A percentile compares a stretch with the other conserved stretches of the same genome.
Conservation (phyloP, 1,140 invertebrate species). For the Ridgeia piscesae region DNA sequence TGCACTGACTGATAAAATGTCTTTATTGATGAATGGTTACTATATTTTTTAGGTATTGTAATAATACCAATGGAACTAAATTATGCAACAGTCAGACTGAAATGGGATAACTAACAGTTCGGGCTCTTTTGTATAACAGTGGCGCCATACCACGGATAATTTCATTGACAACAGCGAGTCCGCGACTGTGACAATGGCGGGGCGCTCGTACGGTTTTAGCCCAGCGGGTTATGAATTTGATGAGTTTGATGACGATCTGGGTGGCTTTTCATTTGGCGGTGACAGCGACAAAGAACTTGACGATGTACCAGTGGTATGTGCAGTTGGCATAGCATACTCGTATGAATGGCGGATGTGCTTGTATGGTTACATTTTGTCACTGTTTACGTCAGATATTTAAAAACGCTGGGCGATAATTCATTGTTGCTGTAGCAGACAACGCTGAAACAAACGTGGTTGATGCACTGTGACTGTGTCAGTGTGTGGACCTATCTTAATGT, state of each 20-base stretch:
- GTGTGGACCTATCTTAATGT: too few species aligned
- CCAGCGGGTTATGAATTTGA: neutral
- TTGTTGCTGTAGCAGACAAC: neutral
- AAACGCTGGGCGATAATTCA: neutral
- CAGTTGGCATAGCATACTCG: neutral
- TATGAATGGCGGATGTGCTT: neutral
- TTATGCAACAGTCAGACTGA: neutral
- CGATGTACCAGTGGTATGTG: neutral
- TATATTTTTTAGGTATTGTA: neutral
- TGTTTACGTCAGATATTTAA: neutral
- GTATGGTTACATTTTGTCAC: neutral
- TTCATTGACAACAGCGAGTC: neutral
- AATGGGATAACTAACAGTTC: neutral
- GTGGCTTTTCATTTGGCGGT: neutral
- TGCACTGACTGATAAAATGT: neutral
- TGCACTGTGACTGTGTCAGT: neutral
- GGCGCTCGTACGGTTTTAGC: neutral
- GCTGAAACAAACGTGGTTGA: neutral
- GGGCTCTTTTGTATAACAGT: neutral
- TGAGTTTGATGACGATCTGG: neutral
- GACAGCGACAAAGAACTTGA: neutral
- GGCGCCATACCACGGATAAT: neutral
- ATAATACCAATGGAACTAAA: neutral
- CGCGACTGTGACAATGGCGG: neutral
- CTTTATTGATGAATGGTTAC: neutral